phyloP scores from a whole-genome alignment of 2,888 invertebrate species.

The Netelia melanura region DNA sequence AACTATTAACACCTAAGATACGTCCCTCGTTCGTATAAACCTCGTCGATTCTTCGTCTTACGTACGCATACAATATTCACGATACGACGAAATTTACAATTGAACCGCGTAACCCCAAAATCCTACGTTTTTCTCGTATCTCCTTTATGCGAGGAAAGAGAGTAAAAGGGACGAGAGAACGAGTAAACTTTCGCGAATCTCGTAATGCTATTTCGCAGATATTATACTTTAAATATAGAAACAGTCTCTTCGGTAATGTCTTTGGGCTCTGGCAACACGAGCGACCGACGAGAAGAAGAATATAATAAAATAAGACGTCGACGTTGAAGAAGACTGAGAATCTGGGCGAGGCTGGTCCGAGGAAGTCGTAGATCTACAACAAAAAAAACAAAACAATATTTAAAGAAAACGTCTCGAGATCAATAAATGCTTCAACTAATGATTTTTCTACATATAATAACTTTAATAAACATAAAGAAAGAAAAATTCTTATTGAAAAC shows the following conservation, averaged over 20 bases:
- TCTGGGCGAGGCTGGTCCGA: not conserved
- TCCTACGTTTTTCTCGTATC: not conserved
- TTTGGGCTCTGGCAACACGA: slow-evolving; percentile 4
- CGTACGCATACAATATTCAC: not conserved
- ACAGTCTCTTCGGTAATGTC: not conserved
- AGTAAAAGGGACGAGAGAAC: not conserved
- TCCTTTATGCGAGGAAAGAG: not conserved
- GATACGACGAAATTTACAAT: slow-evolving; percentile 55
- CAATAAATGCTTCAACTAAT: no score
- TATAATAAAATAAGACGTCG: not conserved
- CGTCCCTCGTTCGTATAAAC: not conserved
- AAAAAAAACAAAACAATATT: not conserved
- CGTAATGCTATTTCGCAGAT: slow-evolving; percentile 49
- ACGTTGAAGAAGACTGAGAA: not conserved
- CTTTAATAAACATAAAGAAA: no score
- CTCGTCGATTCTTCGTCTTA: slow-evolving; percentile 7
- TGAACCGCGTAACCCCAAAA: slow-evolving; percentile 19
- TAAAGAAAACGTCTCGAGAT: no score
- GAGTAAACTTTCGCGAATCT: slow-evolving; percentile 17
- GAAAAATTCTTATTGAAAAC: not conserved
- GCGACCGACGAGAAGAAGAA: not conserved
- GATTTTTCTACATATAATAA: no score
- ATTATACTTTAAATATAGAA: slow-evolving; percentile 56
- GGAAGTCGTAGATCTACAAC: not conserved
- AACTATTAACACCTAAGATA: slow-evolving; percentile 7